Evolutionary conservation across 2,113 vertebrate genomes (phyloP), one percentile per base, ranked within the genome.

Genomic region (Barnardius zonarius): DNA sequence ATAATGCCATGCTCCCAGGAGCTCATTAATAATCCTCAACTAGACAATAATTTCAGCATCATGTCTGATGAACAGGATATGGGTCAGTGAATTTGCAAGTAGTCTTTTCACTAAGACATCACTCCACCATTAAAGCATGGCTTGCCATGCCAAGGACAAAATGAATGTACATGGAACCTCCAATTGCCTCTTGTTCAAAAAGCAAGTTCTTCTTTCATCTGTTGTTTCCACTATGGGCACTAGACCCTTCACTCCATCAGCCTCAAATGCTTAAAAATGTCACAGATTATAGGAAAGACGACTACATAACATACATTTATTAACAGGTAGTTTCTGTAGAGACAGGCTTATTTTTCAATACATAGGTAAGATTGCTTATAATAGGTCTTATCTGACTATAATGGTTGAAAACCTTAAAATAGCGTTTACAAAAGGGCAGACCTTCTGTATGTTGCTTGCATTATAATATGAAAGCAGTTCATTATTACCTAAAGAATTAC

Each of bases 381-480:
- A 51, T 10, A 43, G 11, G 25, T 75, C 39, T 93, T 86, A 74
- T 39, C 48, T 81, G 46, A 92, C 19, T 72, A 5, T 16, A 93
- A 51, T 31, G 11, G 64, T 70, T 37, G 28, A 90, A 95, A 79
- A 82, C 9, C 20, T 54, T 72, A 69, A 89, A 95, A 89, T 23
- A 75, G 43, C 33, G 96, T 48, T 76, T 79, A 23, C 18, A 91
- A 75, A 96, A 96, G 63, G 57, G 91, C 70, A 91, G 17, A 68
- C 23, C 31, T 69, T 74, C 48, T 68, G 17, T 4, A 3, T 37
- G 12, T 55, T 90, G 85, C 27, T 80, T 82, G 30, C 18, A 88
- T 85, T 92, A 84, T 18, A 90, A 93, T 62, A 90, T 6, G 3
- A 96, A 96, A 97, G 30, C 24, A 86, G 63, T 46, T 93, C 55